Evolutionary conservation across 2,797 vertebrate species (phyloP), one percentile per base, ranked within the genome.

Genomic region (Sebastes ruberrimus): DNA sequence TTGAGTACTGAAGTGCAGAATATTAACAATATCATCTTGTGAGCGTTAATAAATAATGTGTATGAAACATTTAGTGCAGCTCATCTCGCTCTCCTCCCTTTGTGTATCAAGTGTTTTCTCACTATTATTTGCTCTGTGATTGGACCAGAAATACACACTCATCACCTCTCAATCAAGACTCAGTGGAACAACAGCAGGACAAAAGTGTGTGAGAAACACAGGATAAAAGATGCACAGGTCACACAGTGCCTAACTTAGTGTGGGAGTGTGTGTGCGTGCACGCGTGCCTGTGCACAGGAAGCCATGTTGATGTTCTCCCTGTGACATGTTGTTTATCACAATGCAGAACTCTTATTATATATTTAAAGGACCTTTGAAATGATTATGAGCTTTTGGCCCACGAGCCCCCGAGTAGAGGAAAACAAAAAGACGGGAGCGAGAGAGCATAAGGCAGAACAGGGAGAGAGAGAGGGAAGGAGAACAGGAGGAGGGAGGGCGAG

Each of bases 341-440:
- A 94, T 91, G 91, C 92, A 88, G 83, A 89, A 84, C 60, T 91
- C 94, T 93, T 94, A 94, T 94, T 94, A 94, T 89, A 95, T 92
- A 95, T 95, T 95, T 95, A 95, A 94, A 93, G 88, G 90, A 91
- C 92, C 90, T 94, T 94, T 96, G 93, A 94, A 95, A 96, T 95
- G 91, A 95, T 96, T 94, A 95, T 95, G 94, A 95, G 94, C 88
- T 90, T 89, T 91, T 91, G 92, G 93, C 93, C 93, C 90, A 85
- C 22, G 4, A 93, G 91, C 86, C 88, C 92, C 77, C 10, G 55
- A 88, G 81, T 52, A 69, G 82, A 88, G 70, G 84, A 85, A 88
- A 93, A 90, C 70, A 86, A 88, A 88, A 87, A 81, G 55, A 49
- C 65, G 57, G 55, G 68, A 78, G 84, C 4, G 65, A 80, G 81